Evolutionary conservation across 2,888 invertebrate genomes (phyloP), one percentile per base, ranked within the genome.

Genomic region (Erebia epiphron): DNA sequence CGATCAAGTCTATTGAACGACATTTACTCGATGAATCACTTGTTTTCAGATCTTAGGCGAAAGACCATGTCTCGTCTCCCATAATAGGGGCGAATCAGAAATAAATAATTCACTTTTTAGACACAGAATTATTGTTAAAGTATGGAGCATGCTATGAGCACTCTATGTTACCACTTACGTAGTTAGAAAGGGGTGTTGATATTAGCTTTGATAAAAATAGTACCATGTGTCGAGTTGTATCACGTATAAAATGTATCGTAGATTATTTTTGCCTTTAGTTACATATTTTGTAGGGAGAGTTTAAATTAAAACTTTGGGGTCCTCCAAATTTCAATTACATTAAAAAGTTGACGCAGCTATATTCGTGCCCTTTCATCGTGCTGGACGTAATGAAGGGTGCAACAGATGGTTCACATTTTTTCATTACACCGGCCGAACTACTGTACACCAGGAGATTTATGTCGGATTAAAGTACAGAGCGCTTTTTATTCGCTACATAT

Each of bases 341-440:
- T 92, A 91, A 92, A 92, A 92, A 91, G 87, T 89, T 87, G 89
- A 88, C 86, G 85, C 80, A 83, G 83, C 83, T 84, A 81, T 83
- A 85, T 86, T 89, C 84, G 87, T 85, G 86, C 86, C 89, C 85
- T 87, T 89, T 87, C 86, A 86, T 84, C 79, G 82, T 78, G 80
- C 79, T 85, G 82, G 81, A 88, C 81, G 88, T 89, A 91, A 91
- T 90, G 91, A 90, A 92, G 92, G 92, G 92, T 89, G 91, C 88
- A 92, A 92, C 92, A 93, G 92, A 92, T 92, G 92, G 90, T 90
- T 80, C 83, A 83, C 81, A 91, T 92, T 91, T 91, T 92, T 92
- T 91, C 89, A 91, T 91, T 91, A 89, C 84, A 85, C 85, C 84
- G 82, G 82, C 84, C 85, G 83, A 90, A 88, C 90, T 85, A 83